Percentiles rank a stretch among this genome's conserved stretches.
Evolutionary conservation across 2,113 vertebrate species (phyloP).

Genomic region (Protobothrops flavoviridis): DNA sequence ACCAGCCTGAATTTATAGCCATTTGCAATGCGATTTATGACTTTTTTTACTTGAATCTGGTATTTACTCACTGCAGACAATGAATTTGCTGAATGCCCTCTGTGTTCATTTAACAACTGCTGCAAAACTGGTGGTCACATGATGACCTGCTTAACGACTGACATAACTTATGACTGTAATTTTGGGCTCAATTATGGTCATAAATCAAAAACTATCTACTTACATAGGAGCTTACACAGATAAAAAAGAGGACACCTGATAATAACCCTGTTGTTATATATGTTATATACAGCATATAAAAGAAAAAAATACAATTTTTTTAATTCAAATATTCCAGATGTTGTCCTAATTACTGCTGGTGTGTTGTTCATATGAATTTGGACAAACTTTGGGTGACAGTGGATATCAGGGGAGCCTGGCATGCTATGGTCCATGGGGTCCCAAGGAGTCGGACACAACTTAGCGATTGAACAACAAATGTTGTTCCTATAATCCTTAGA

Average conservation of each 20-base stretch:
- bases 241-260: background rate
- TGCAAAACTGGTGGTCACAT: background rate
- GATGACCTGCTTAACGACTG: background rate
- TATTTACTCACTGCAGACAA: background rate
- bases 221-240: background rate
- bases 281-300: background rate
- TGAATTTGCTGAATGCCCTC: background rate
- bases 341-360: background rate
- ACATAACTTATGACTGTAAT: background rate
- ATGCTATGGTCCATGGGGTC: background rate
- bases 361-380: background rate
- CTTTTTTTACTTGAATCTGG: background rate
- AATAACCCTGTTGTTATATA: background rate
- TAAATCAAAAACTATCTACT: background rate
- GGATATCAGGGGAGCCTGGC: background rate
- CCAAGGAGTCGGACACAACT: background rate
- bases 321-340: background rate
- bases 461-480: background rate
- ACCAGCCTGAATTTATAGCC: background rate
- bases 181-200: background rate
- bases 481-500: background rate
- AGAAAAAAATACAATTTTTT: background rate
- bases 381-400: background rate
- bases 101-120: background rate
- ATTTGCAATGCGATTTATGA: background rate